phyloP scores from a whole-genome alignment of 2,888 invertebrate genomes.

The Perizoma flavofasciatum region DNA sequence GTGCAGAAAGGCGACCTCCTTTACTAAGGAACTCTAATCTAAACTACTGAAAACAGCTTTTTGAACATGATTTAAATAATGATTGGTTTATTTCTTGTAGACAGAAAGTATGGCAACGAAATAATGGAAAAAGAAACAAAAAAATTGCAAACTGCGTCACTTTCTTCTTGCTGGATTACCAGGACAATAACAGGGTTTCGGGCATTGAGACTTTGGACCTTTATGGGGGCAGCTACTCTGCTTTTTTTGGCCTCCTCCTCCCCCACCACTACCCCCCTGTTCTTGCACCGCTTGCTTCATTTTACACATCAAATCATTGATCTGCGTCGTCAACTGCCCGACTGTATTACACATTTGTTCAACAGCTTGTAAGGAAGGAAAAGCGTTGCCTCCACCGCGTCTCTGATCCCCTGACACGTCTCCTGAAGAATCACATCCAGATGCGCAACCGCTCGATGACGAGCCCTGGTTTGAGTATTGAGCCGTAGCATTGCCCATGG shows the following conservation, averaged over 20 bases:
- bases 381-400: slow-evolving; percentile 19
- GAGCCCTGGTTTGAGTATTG: slow-evolving; percentile 6
- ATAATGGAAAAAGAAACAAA: no score
- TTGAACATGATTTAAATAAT: no score
- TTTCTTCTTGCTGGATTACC: slow-evolving; percentile 19
- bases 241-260: not conserved
- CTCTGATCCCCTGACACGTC: slow-evolving; percentile 38
- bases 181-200: slow-evolving; percentile 45
- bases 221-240: slow-evolving; percentile 29
- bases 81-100: no score
- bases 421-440: slow-evolving; percentile 3
- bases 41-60: no score
- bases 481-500: not conserved
- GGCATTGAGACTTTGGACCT: slow-evolving; percentile 43
- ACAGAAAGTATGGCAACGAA: no score
- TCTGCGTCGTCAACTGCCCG: slow-evolving; percentile 49
- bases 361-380: slow-evolving; percentile 30
- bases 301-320: slow-evolving; percentile 47
- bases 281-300: slow-evolving; percentile 42
- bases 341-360: slow-evolving; percentile 58
- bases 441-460: slow-evolving; percentile 38
- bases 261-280: slow-evolving; percentile 8
- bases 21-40: no score
- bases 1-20: no score
- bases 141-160: not conserved